Conservation (phyloP, 2,888 invertebrate genomes). For the Anoncus sp. region DNA sequence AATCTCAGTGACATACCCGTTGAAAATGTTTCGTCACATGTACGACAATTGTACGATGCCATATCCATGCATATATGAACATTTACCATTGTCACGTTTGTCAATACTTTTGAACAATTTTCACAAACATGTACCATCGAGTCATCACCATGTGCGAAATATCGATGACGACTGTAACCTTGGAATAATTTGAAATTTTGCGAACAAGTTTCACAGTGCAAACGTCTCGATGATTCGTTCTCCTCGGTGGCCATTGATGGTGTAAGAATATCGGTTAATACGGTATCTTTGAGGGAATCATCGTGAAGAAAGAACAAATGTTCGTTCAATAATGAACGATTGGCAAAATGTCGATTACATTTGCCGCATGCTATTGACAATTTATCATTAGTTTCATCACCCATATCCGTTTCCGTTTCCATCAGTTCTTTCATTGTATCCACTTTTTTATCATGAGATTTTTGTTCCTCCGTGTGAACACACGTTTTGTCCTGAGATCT, state of each 20-base stretch:
- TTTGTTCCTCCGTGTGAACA: not conserved
- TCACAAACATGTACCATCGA: constrained; percentile 71
- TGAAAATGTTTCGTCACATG: constrained; percentile 64
- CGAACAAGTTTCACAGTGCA: constrained; percentile 65
- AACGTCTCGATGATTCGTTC: constrained; percentile 35
- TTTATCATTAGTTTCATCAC: constrained; percentile 8
- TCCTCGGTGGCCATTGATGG: not conserved
- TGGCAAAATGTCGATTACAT: constrained; percentile 52
- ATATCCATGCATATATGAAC: constrained; percentile 68
- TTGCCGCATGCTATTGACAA: constrained; percentile 46
- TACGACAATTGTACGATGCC: constrained; percentile 63
- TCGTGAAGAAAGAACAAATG: constrained; percentile 62
- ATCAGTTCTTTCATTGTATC: constrained; percentile 21
- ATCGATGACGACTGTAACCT: constrained; percentile 67
- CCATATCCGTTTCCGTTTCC: constrained; percentile 20
- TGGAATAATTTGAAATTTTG: constrained; percentile 65
- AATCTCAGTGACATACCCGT: constrained; percentile 61
- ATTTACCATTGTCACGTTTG: constrained; percentile 69
- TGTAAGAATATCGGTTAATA: constrained; percentile 37
- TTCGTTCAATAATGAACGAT: constrained; percentile 48
- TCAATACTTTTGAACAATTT: constrained; percentile 70
- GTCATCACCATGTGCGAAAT: constrained; percentile 68
- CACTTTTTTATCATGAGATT: not conserved
- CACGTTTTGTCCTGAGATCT: not conserved
- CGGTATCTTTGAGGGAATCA: constrained; percentile 54